Conservation (phyloP, 2,888 invertebrate genomes). For the Hydrotaea diabolus region DNA sequence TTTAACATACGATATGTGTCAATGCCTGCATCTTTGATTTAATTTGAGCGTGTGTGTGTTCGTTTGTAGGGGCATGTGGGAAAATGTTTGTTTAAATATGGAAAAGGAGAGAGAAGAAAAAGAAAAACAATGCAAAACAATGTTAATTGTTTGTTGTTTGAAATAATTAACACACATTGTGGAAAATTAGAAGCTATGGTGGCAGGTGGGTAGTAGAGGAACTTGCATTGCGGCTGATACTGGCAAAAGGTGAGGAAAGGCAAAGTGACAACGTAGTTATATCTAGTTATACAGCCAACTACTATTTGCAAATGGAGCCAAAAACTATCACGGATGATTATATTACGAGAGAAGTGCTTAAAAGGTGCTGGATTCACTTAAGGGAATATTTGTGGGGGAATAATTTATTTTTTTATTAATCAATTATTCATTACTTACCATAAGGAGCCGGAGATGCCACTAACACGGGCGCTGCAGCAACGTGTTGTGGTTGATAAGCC, state of each 20-base stretch:
- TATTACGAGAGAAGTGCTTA: not conserved
- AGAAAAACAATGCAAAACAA: conserved; percentile 60
- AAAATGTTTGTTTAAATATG: conserved; percentile 52
- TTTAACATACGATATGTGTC: conserved; percentile 80
- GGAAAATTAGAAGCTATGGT: conserved; percentile 35
- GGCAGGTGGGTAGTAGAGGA: conserved; percentile 15
- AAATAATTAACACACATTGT: conserved; percentile 49
- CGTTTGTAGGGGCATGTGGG: conserved; percentile 53
- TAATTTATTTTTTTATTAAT: not conserved
- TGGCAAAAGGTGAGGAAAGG: not conserved
- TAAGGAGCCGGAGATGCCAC: conserved; percentile 78
- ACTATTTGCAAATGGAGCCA: no score
- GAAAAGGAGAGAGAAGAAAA: conserved; percentile 68
- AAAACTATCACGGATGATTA: not conserved
- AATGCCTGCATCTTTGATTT: conserved; percentile 73
- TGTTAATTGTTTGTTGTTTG: conserved; percentile 53
- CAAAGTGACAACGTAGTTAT: not conserved
- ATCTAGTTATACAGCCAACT: not conserved
- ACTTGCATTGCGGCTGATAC: not conserved
- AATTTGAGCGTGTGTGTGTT: not conserved
- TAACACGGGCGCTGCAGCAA: conserved; percentile 68
- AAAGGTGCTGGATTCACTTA: not conserved
- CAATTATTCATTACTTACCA: conserved; percentile 78
- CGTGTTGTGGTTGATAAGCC: conserved; percentile 72
- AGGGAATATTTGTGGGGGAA: not conserved